These are phyloP conservation scores for Sebastes miniatus DNA, from an alignment of 2,797 vertebrate genomes.

Conservation along the genomic window DNA sequence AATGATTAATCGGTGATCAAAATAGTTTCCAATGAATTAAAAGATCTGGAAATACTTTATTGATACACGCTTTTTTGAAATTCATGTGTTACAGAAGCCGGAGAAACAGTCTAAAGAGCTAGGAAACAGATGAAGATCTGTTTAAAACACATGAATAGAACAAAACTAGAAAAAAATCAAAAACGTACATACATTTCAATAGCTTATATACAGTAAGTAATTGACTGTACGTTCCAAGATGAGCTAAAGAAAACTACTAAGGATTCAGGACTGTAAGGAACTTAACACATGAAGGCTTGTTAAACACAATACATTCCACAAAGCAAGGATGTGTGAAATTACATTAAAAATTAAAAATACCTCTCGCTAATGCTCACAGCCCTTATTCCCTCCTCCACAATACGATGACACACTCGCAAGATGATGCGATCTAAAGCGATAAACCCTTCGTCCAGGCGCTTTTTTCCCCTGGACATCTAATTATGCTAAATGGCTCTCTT, in stretches of 20 bases:
- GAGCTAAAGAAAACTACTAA: neutral
- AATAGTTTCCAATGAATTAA: neutral
- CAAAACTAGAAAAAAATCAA: too few relatives aligned
- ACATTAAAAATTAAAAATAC: neutral
- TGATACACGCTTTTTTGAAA: neutral
- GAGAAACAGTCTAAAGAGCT: neutral
- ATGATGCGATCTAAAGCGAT: conserved; percentile 47
- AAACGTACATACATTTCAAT: too few relatives aligned
- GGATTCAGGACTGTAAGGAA: neutral
- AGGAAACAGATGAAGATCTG: too few relatives aligned
- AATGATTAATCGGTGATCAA: neutral
- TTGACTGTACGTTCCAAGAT: neutral
- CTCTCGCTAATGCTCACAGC: neutral
- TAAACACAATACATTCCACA: neutral
- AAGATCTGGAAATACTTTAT: neutral
- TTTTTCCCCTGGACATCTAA: conserved; percentile 64
- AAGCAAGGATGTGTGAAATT: conserved; percentile 10
- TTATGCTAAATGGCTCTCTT: conserved; percentile 71
- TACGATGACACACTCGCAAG: conserved; percentile 32
- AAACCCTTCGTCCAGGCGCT: conserved; percentile 40
- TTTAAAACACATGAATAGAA: too few relatives aligned
- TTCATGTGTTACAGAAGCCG: neutral
- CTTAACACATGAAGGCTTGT: neutral
- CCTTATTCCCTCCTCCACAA: conserved; percentile 9
- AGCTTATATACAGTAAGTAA: neutral